Percentiles rank a stretch among this genome's conserved stretches.
These are phyloP conservation scores for Lacerta viridis DNA, from an alignment of 2,797 vertebrate species.

Conservation along the genomic window DNA sequence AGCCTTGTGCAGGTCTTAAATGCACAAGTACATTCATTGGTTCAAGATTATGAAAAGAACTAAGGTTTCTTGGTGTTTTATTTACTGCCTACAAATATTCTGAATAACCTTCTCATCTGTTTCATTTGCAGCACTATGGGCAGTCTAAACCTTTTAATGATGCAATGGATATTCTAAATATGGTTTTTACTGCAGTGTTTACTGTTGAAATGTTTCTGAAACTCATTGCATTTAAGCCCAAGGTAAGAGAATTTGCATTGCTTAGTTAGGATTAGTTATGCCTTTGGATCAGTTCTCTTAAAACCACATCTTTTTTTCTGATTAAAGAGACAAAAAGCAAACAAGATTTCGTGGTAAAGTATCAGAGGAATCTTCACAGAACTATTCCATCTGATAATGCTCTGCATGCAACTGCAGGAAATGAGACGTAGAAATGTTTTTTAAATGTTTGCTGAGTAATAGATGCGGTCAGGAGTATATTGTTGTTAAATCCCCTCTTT, in stretches of 20 bases:
- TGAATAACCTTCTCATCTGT: slow-evolving; percentile 42
- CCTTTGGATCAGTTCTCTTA: slow-evolving; percentile 43
- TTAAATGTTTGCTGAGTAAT: neutral
- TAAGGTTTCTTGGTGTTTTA: neutral
- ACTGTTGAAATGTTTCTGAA: slow-evolving; percentile 99
- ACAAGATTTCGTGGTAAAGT: slow-evolving; percentile 16
- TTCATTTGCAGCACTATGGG: slow-evolving; percentile 90
- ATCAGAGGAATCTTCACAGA: slow-evolving; percentile 38
- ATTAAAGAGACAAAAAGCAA: slow-evolving; percentile 35
- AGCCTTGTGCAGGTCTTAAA: neutral
- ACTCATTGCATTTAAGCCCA: slow-evolving; percentile 98
- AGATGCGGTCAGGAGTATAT: slow-evolving; percentile 42
- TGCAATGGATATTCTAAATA: slow-evolving; percentile 98
- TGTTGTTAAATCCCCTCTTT: slow-evolving; percentile 40
- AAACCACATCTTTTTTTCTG: slow-evolving; percentile 65
- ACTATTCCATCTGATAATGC: slow-evolving; percentile 33
- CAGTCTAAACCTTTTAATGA: slow-evolving; percentile 96
- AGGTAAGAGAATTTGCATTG: slow-evolving; percentile 85
- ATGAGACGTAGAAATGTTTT: slow-evolving; percentile 35
- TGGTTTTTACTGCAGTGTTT: slow-evolving; percentile 98
- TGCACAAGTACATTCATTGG: neutral
- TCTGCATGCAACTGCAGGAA: slow-evolving; percentile 31
- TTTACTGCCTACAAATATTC: neutral
- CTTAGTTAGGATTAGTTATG: slow-evolving; percentile 55
- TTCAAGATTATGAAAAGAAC: neutral